Percentiles rank a stretch among this genome's conserved stretches.
These are phyloP conservation scores for Naja naja DNA, from an alignment of 2,113 vertebrate genomes.

Conservation along the genomic window DNA sequence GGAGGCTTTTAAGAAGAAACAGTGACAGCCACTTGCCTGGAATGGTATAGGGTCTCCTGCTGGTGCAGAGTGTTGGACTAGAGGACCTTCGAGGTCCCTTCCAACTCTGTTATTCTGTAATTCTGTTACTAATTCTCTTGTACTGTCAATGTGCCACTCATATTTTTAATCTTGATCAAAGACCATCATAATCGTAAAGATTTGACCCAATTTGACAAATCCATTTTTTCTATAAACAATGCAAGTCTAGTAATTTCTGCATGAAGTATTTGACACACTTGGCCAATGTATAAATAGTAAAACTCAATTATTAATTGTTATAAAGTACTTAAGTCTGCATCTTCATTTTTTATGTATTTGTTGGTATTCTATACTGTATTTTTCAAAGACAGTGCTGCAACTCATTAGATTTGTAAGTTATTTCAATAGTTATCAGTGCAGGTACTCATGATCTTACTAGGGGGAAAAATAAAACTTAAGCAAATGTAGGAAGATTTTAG, in stretches of 20 bases:
- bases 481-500: neutral
- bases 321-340: neutral
- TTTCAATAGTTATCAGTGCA: neutral
- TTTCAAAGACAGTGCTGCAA: neutral
- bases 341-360: neutral
- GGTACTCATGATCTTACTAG: neutral
- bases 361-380: neutral
- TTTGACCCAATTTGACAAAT: neutral
- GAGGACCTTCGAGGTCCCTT: too few relatives aligned
- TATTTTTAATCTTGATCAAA: neutral
- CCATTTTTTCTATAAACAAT: neutral
- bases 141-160: neutral
- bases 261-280: constrained; percentile 12
- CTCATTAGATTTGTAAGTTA: neutral
- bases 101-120: too few relatives aligned
- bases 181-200: neutral
- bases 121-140: neutral
- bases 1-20: too few relatives aligned
- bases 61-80: too few relatives aligned
- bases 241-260: neutral
- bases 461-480: neutral
- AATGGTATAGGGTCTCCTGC: too few relatives aligned
- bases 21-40: too few relatives aligned
- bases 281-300: neutral
- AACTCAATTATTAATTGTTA: neutral